phyloP scores from a whole-genome alignment of 2,888 invertebrate genomes.

The Esperia sulphurella region DNA sequence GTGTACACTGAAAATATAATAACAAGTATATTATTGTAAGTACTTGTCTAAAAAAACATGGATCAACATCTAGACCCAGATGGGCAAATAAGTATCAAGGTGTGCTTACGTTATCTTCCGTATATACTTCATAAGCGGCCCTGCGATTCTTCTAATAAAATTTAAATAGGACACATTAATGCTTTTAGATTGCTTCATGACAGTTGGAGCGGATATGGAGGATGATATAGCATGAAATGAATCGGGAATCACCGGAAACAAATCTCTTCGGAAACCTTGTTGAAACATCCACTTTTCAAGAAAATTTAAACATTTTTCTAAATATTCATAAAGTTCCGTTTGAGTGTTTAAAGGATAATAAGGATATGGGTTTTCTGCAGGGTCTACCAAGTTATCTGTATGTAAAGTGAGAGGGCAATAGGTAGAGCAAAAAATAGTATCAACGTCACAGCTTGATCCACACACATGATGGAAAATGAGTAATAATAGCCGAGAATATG shows the following conservation, averaged over 20 bases:
- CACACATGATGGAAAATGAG: conserved; percentile 45
- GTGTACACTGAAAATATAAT: conserved; percentile 31
- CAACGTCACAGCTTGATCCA: conserved; percentile 57
- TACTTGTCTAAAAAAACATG: not conserved
- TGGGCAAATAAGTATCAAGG: not conserved
- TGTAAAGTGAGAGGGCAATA: conserved; percentile 61
- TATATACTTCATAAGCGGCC: conserved; percentile 64
- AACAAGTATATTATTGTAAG: not conserved
- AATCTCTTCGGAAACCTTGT: conserved; percentile 69
- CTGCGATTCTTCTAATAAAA: conserved; percentile 61
- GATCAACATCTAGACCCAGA: no score
- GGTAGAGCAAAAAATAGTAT: conserved; percentile 57
- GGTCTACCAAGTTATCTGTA: conserved; percentile 30
- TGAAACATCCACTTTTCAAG: conserved; percentile 71
- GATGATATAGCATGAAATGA: conserved; percentile 61
- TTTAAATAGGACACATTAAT: conserved; percentile 62
- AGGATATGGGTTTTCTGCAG: conserved; percentile 56
- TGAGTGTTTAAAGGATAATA: conserved; percentile 53
- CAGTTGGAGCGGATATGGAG: conserved; percentile 36
- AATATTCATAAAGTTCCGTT: conserved; percentile 44
- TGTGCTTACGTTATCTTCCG: conserved; percentile 53
- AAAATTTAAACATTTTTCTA: conserved; percentile 48
- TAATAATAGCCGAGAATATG: conserved; percentile 34
- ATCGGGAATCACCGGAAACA: conserved; percentile 64
- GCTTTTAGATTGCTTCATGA: conserved; percentile 50